phyloP scores from a whole-genome alignment of 2,797 vertebrate genomes.

The Lophotriccus pileatus region DNA sequence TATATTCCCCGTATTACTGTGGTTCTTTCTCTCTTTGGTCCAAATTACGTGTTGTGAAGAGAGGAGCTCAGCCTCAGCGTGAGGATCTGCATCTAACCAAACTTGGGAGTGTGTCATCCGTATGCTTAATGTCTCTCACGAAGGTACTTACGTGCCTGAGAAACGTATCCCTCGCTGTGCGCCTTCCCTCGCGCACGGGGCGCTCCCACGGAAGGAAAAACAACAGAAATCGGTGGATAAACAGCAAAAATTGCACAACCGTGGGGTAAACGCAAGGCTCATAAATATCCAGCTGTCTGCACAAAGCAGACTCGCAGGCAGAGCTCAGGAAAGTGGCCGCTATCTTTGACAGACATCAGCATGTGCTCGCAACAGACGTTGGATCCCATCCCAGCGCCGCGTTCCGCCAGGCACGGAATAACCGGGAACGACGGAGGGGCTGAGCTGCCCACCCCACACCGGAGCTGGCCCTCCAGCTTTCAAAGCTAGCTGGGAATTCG shows the following conservation, averaged over 20 bases:
- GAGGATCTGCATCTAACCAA: slow-evolving; percentile 26
- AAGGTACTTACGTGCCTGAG: neutral
- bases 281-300: slow-evolving; percentile 85
- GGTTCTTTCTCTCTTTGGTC: neutral
- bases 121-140: neutral
- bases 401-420: neutral
- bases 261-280: slow-evolving; percentile 71
- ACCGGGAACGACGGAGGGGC: neutral
- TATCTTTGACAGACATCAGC: slow-evolving; percentile 77
- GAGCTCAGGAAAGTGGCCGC: neutral
- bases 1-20: neutral
- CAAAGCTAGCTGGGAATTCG: neutral
- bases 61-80: neutral
- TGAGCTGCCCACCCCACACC: neutral
- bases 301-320: slow-evolving; percentile 10
- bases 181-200: neutral
- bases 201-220: neutral
- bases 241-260: neutral
- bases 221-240: neutral
- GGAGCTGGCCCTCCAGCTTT: neutral
- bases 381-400: neutral
- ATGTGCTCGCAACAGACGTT: slow-evolving; percentile 57
- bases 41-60: neutral
- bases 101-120: slow-evolving; percentile 34
- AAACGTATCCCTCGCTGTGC: neutral